phyloP scores from a whole-genome alignment of 1,140 invertebrate genomes.

The Colletes gigas region DNA sequence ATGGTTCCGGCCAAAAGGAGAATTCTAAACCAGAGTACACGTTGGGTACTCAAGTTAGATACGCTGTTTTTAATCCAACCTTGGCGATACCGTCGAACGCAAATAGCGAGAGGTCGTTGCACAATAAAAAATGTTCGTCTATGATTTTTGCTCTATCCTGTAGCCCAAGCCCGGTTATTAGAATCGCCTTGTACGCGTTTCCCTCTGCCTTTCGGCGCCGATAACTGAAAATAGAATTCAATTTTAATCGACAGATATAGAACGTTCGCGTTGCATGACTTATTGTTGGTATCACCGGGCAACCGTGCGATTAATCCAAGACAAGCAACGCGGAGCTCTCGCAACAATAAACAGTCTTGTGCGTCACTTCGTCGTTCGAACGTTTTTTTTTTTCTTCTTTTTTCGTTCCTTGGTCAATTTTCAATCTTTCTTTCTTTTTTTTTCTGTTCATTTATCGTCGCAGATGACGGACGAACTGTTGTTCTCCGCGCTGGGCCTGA shows the following conservation, averaged over 20 bases:
- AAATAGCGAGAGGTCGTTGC: too few species aligned
- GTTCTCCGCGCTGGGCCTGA: constrained; percentile 76
- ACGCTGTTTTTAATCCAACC: too few species aligned
- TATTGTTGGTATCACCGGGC: constrained; percentile 14
- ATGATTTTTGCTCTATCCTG: too few species aligned
- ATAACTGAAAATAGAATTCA: constrained; percentile 48
- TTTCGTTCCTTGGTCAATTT: too few species aligned
- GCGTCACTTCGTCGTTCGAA: neutral
- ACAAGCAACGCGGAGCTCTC: neutral
- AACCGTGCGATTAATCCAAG: constrained; percentile 25
- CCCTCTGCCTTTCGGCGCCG: constrained; percentile 1
- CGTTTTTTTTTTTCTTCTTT: neutral
- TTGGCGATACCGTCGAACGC: too few species aligned
- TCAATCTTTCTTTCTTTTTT: neutral
- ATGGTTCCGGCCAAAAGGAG: too few species aligned
- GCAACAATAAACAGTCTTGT: constrained; percentile 32
- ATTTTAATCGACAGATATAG: constrained; percentile 44
- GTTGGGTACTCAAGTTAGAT: too few species aligned
- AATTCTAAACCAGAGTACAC: too few species aligned
- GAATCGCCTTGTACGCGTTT: neutral
- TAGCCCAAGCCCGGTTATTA: too few species aligned
- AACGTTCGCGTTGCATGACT: constrained; percentile 25
- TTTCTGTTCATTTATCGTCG: neutral
- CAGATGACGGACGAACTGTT: constrained; percentile 79
- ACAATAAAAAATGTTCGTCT: too few species aligned